Evolutionary conservation across 2,113 vertebrate genomes (phyloP).

Genomic region (Enhydra lutris): DNA sequence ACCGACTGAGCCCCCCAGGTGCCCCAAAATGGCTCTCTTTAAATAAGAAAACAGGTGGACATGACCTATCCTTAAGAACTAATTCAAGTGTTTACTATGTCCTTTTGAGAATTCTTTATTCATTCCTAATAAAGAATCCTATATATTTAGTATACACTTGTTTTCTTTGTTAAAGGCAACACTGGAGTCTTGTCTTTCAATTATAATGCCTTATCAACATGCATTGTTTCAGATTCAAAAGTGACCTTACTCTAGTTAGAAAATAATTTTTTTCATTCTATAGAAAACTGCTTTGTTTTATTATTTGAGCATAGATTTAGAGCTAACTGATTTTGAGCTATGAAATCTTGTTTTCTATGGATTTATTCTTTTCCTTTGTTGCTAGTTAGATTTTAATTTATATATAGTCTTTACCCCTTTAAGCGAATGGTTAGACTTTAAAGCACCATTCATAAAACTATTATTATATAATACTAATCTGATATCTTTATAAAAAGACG

Average conservation of each 20-base stretch:
- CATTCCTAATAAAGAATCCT: background rate
- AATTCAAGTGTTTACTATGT: background rate
- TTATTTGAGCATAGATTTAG: slow-evolving; percentile 2
- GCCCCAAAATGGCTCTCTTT: background rate
- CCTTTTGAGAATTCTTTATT: background rate
- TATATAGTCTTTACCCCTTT: background rate
- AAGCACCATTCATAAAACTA: background rate
- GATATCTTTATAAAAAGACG: slow-evolving; percentile 34
- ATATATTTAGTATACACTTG: background rate
- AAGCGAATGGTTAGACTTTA: background rate
- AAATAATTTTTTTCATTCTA: background rate
- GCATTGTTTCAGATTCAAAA: background rate
- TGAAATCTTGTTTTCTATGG: background rate
- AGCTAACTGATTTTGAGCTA: background rate
- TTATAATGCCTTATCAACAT: background rate
- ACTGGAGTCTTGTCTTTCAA: background rate
- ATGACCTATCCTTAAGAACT: background rate
- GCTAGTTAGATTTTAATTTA: background rate
- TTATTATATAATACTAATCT: slow-evolving; percentile 20
- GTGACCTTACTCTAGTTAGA: background rate
- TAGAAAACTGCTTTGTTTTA: background rate
- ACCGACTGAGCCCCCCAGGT: too few relatives aligned
- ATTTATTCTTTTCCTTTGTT: background rate
- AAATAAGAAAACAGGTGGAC: background rate
- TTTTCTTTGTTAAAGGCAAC: background rate